Evolutionary conservation across 1,140 invertebrate genomes (phyloP), one percentile per base, ranked within the genome.

Genomic region (Bombus picipes): DNA sequence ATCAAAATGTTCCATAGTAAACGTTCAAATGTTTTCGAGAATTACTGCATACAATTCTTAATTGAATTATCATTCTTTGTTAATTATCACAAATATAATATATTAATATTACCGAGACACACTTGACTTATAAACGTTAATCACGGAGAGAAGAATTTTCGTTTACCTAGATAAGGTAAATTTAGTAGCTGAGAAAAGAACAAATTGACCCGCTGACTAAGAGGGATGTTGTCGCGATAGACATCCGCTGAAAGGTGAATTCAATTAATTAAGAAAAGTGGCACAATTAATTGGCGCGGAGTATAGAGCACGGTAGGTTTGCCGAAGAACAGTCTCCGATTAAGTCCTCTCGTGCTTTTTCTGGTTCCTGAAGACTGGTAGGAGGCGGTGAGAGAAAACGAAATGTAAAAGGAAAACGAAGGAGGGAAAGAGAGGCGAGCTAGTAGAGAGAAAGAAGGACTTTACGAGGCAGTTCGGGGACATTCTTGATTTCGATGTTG

Each of bases 401-500:
- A 92, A 74, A 78, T 68, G 72, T 73, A 79, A 72, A 73, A 76
- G 57, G 41, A 77, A 75, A 82, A 80, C 75, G 71, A 75, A 74
- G 76, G 86, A 88, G 76, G 70, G 62, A 87, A 57, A 89, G 88
- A 89, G 72, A 85, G 62, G 0, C 6, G 47, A 53, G 47, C 47
- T 53, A 53, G 47, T 53, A 85, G 85, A 47, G 76, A 83, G 81
- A 39, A 86, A 78, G 79, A 83, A 86, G 80, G 86, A 83, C 85
- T 92, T 93, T 93, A 92, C 88, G 91, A 94, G 87, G 91, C 86
- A 91, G 90, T 92, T 91, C 87, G 89, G 87, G 90, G 89, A 92
- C 90, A 93, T 94, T 93, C 92, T 91, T 92, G 92, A 91, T 93
- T 92, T 92, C 89, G 88, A 89, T 92, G 91, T 88, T 87, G 90